Base-by-base conservation (phyloP, 1,140 invertebrate species). In the Tetramorium simillimum region DNA sequence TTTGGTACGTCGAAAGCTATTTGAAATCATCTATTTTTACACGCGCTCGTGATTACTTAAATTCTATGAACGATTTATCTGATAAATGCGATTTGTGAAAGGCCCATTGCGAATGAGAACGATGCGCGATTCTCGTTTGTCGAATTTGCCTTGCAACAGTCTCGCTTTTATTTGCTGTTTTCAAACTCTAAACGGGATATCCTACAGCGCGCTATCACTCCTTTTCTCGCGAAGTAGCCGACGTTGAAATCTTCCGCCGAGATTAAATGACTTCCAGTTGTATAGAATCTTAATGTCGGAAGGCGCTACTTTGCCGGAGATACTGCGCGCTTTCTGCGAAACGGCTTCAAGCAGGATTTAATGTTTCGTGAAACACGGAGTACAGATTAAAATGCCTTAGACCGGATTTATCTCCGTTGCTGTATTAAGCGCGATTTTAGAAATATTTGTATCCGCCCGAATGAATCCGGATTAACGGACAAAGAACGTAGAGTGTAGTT, bases 201-300 rank as follows among this genome's bases (percentile, higher is more conserved):
- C 53, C 53, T 84, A 28, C 51, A 73, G 53, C 2, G 24, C 12
- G 28, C 69, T 84, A 84, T 84, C 69, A 56, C 58, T 75, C 18
- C 80, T 73, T 46, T n/a, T 40, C 56, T 33, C 69, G 69, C 43
- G 28, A 56, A 84, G 80, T 84, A 56, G 80, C 80, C 80, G 56
- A 43, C 40, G 80, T 43, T 84, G 69, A 84, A 84, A 84, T 84
- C 80, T 84, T 73, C 56, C 80, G 80, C 69, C 53, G 69, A 84
- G 80, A 84, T 84, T 84, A 84, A 84, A 84, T 84, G 80, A 84
- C 80, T 84, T 84, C 69, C 69, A 84, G 80, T 84, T 84, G 80
- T 75, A 84, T 84, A 84, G 80, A 84, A 84, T 84, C 80, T 84
- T 84, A 84, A 84, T 84, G 80, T 62, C 40, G 80, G 80, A 84